Percentiles rank a stretch among this genome's conserved stretches.
Evolutionary conservation across 2,797 vertebrate genomes (phyloP).

Genomic region (Okamejei kenojei): DNA sequence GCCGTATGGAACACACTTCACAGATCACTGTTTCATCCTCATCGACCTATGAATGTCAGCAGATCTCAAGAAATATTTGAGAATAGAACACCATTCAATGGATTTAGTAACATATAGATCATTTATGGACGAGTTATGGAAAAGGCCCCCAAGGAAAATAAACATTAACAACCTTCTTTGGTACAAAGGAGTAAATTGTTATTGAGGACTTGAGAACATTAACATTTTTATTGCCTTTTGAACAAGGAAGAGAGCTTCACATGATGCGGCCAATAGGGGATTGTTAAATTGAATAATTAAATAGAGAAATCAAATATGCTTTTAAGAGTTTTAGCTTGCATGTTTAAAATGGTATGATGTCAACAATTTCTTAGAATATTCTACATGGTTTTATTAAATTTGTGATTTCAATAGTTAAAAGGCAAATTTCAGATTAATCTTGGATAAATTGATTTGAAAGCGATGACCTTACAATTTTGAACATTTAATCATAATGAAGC

Average conservation of each 20-base stretch:
- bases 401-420: not conserved
- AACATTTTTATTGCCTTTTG: not conserved
- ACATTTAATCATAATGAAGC: not conserved
- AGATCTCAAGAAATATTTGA: too few species aligned
- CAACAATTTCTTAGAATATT: slow-evolving; percentile 1
- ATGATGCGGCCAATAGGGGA: too few species aligned
- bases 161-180: too few species aligned
- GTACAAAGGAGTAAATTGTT: not conserved
- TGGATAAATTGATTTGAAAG: not conserved
- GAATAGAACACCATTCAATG: too few species aligned
- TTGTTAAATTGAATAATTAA: not conserved
- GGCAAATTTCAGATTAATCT: not conserved
- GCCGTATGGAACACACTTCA: too few species aligned
- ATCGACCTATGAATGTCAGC: too few species aligned
- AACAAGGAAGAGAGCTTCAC: not conserved
- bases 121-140: too few species aligned
- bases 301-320: too few species aligned
- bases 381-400: not conserved
- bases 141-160: too few species aligned
- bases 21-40: too few species aligned
- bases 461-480: not conserved
- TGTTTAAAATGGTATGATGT: not conserved
- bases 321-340: not conserved
- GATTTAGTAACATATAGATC: too few species aligned
- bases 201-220: not conserved